A percentile compares a stretch with the other conserved stretches of the same genome.
phyloP scores from a whole-genome alignment of 2,888 invertebrate species.

The Pandemis corylana region DNA sequence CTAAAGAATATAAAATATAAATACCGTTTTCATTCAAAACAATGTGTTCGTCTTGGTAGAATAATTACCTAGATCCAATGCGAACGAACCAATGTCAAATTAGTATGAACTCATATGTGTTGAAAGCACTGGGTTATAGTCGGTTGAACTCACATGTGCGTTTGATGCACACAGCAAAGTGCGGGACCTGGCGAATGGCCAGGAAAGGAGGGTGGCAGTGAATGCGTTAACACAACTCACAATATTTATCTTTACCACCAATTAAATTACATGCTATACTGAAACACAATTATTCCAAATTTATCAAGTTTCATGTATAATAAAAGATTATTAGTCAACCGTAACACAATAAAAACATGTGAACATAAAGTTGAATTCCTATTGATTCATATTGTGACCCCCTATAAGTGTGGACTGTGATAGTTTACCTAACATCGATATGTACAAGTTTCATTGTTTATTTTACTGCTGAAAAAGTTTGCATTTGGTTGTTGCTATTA shows the following conservation, averaged over 20 bases:
- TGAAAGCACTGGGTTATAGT: neutral
- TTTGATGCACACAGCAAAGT: neutral
- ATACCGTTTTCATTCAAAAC: too few relatives aligned
- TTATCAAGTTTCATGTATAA: neutral
- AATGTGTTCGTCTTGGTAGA: too few relatives aligned
- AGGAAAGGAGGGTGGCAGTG: neutral
- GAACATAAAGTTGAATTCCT: slow-evolving; percentile 15
- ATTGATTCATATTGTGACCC: slow-evolving; percentile 37
- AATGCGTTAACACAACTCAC: neutral
- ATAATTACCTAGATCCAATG: neutral
- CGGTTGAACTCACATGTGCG: neutral
- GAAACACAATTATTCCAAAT: neutral
- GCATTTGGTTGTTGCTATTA: slow-evolving; percentile 92
- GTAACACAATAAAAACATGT: slow-evolving; percentile 17
- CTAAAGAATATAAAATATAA: too few relatives aligned
- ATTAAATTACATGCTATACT: neutral
- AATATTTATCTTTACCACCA: neutral
- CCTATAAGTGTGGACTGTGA: slow-evolving; percentile 30
- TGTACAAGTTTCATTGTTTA: slow-evolving; percentile 70
- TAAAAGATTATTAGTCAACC: neutral
- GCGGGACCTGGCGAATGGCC: neutral
- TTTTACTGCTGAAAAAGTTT: slow-evolving; percentile 92
- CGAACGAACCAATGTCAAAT: neutral
- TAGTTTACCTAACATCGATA: slow-evolving; percentile 46
- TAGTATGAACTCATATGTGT: neutral